Conservation (phyloP, 2,113 vertebrate genomes). For the Eptesicus fuscus region DNA sequence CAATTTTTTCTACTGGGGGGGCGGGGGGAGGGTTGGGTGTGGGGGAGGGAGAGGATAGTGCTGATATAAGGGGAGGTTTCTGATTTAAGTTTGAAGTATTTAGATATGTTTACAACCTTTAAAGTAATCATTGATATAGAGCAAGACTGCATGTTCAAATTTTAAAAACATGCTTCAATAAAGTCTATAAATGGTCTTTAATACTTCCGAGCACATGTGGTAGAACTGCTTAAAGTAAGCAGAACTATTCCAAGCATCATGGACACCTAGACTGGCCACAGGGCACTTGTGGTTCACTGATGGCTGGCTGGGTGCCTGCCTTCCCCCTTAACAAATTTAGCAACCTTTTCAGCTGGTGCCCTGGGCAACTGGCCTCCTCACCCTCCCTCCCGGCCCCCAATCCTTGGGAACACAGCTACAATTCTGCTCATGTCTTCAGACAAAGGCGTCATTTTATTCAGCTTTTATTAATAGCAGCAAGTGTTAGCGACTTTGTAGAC, state of each 20-base stretch:
- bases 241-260: background rate
- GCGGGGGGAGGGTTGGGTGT: background rate
- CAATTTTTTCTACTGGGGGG: background rate
- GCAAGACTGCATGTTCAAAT: background rate
- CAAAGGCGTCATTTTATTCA: conserved; percentile 74
- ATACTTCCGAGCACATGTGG: background rate
- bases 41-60: background rate
- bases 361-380: conserved; percentile 5
- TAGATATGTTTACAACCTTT: background rate
- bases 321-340: conserved; percentile 51
- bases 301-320: conserved; percentile 47
- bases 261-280: background rate
- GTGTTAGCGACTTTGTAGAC: conserved; percentile 61
- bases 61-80: background rate
- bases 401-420: conserved; percentile 57
- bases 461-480: conserved; percentile 71
- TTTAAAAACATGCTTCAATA: background rate
- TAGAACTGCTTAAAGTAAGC: conserved; percentile 16
- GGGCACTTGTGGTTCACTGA: background rate
- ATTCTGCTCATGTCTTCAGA: conserved; percentile 64
- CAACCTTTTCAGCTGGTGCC: background rate
- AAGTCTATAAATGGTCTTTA: conserved; percentile 2
- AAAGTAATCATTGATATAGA: background rate
- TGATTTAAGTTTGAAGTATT: background rate
- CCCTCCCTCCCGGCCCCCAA: background rate